These are phyloP conservation scores for Leptinotarsa undecemlineata DNA, from an alignment of 1,140 invertebrate genomes.

Conservation along the genomic window DNA sequence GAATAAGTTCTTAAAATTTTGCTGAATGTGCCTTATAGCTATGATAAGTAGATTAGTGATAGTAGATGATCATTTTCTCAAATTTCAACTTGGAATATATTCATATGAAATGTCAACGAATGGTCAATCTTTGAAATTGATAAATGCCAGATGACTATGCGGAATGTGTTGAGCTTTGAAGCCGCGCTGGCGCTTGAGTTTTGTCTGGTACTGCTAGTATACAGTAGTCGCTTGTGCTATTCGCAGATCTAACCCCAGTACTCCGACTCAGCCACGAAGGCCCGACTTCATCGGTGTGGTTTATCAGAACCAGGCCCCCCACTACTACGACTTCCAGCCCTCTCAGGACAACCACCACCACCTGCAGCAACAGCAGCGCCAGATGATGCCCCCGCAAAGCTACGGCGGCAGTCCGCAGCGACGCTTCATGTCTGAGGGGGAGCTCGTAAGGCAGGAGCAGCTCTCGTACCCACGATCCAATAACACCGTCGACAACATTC, in stretches of 20 bases:
- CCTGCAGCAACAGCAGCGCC: conserved; percentile 45
- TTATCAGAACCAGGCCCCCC: conserved; percentile 52
- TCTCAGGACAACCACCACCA: conserved; percentile 48
- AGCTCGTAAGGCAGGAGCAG: conserved; percentile 73
- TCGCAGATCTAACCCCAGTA: conserved; percentile 84
- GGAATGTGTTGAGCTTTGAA: neutral
- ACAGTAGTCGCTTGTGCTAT: conserved; percentile 51
- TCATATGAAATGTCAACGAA: too few relatives aligned
- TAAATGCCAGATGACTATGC: too few relatives aligned
- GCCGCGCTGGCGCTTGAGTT: conserved; percentile 16
- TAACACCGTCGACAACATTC: conserved; percentile 67
- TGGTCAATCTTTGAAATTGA: too few relatives aligned
- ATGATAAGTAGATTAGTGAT: too few relatives aligned
- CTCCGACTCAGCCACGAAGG: conserved; percentile 81
- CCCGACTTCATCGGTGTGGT: conserved; percentile 82
- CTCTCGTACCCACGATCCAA: conserved; percentile 62
- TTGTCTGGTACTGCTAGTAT: conserved; percentile 25
- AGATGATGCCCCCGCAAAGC: conserved; percentile 51
- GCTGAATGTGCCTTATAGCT: too few relatives aligned
- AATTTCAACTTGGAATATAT: too few relatives aligned
- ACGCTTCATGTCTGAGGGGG: conserved; percentile 83
- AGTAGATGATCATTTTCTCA: too few relatives aligned
- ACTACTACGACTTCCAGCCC: conserved; percentile 54
- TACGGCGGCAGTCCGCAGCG: conserved; percentile 73
- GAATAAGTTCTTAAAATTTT: too few relatives aligned